Evolutionary conservation across 2,888 invertebrate genomes (phyloP), one percentile per base, ranked within the genome.

Genomic region (Andrena minutula): DNA sequence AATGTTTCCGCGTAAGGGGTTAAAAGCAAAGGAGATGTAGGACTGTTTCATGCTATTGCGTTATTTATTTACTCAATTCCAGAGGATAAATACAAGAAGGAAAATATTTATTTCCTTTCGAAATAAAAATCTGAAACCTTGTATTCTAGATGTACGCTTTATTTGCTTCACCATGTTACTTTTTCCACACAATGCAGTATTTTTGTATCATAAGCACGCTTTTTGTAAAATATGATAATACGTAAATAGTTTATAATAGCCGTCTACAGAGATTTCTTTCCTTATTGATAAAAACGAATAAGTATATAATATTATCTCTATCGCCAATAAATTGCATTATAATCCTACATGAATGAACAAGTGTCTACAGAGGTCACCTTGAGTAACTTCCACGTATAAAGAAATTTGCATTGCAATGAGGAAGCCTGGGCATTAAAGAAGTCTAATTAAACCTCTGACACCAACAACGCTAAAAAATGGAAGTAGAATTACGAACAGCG

Each of bases 111-210:
- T 71, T 71, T 61, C 10, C 8, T n/a, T 51, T 51, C 3, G 2
- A 74, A 75, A 75, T 49, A 60, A 66, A 53, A 47, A n/a, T 68
- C 16, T 16, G 4, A 61, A 68, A 61, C 20, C 32, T 41, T 41
- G 41, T 4, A 41, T 41, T 41, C 41, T 41, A 41, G 41, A 53
- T 47, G 12, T 32, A 32, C 35, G 30, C 30, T 75, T 23, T 10
- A 51, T 51, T 63, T 76, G 47, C 47, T 76, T 51, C 23, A 60
- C n/a, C 6, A 3, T 10, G 26, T 41, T 35, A 41, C 16, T 72
- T 49, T 68, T 56, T 41, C 16, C 35, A 26, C 65, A 65, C 28
- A 2, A 47, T 26, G 56, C 56, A 53, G 53, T 41, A 41, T 41
- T 16, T 23, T 23, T 76, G 20, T 23, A 23, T 64, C 20, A 16